Conservation (phyloP, 2,797 vertebrate genomes). For the Lepus oiostolus region DNA sequence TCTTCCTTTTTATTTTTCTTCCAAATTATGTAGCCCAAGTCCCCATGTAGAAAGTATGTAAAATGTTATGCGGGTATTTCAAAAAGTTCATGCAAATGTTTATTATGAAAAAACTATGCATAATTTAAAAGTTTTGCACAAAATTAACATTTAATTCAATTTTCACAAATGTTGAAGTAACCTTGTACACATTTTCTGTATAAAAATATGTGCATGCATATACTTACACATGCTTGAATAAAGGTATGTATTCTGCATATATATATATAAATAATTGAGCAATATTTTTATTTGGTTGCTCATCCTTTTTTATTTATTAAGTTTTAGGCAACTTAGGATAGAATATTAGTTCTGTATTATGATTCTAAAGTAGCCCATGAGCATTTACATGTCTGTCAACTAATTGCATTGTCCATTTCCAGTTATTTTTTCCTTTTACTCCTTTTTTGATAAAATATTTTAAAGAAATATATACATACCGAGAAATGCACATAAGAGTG, state of each 20-base stretch:
- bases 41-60: constrained; percentile 13
- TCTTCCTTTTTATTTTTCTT: constrained; percentile 31
- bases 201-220: neutral
- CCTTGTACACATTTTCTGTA: neutral
- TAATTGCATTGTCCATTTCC: too few relatives aligned
- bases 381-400: too few relatives aligned
- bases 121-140: too few relatives aligned
- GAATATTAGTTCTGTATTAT: neutral
- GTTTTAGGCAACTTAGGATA: neutral
- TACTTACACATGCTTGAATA: neutral
- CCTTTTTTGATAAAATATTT: too few relatives aligned
- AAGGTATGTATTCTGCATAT: neutral
- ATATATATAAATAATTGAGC: neutral
- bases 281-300: constrained; percentile 51
- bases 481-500: too few relatives aligned
- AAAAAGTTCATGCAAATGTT: too few relatives aligned
- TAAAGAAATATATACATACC: too few relatives aligned
- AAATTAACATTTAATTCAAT: too few relatives aligned
- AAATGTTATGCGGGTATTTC: neutral
- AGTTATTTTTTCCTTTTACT: too few relatives aligned
- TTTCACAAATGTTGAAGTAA: too few relatives aligned
- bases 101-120: too few relatives aligned
- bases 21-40: constrained; percentile 14
- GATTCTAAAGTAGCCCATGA: neutral
- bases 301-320: constrained; percentile 22